Conservation (phyloP, 2,888 invertebrate genomes). For the Mystacides longicornis region DNA sequence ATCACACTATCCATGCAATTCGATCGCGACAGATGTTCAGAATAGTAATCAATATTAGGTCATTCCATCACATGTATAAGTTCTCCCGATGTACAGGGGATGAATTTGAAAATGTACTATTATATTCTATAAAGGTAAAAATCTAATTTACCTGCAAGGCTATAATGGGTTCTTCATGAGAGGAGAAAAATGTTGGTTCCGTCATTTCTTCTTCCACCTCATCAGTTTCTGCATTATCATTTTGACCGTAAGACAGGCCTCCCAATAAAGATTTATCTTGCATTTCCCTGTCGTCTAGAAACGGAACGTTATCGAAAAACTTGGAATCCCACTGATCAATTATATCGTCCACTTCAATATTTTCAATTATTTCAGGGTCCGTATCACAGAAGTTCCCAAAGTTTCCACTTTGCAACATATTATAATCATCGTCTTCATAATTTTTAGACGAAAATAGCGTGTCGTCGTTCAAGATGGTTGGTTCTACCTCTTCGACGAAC, state of each 20-base stretch:
- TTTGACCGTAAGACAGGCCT: constrained; percentile 37
- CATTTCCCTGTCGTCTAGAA: constrained; percentile 12
- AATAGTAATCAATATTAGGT: no score
- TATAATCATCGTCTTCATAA: constrained; percentile 12
- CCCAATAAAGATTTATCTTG: constrained; percentile 42
- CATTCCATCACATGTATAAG: no score
- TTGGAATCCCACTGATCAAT: constrained; percentile 24
- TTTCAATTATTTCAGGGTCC: constrained; percentile 21
- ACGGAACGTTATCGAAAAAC: constrained; percentile 21
- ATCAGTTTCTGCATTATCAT: constrained; percentile 25
- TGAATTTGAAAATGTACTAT: no score
- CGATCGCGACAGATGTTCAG: no score
- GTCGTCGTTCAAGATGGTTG: constrained; percentile 10
- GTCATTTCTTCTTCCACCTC: constrained; percentile 28
- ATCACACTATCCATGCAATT: no score
- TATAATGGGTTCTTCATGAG: constrained; percentile 42
- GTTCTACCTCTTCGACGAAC: constrained; percentile 5
- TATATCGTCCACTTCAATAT: constrained; percentile 19
- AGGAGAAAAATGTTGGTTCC: constrained; percentile 37
- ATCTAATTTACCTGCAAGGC: constrained; percentile 39
- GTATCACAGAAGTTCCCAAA: constrained; percentile 20
- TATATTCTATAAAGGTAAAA: neutral
- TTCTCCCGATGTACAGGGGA: no score
- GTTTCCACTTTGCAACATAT: constrained; percentile 12
- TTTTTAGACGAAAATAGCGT: constrained; percentile 11